phyloP scores from a whole-genome alignment of 2,888 invertebrate genomes.

The Anoncus sp. region DNA sequence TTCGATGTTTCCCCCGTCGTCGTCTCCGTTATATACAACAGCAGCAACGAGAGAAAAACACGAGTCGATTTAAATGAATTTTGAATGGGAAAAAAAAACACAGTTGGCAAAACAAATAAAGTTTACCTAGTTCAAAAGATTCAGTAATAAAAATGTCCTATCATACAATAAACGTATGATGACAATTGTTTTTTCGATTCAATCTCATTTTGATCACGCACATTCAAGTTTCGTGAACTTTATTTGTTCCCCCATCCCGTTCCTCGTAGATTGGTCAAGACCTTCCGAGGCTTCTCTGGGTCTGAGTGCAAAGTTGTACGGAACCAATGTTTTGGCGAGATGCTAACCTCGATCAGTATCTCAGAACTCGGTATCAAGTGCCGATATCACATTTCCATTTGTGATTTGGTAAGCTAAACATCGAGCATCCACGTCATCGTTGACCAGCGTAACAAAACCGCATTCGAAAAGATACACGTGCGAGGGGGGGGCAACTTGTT shows the following conservation, averaged over 20 bases:
- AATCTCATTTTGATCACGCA: neutral
- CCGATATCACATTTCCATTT: constrained; percentile 6
- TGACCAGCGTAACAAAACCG: too few species aligned
- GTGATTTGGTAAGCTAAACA: neutral
- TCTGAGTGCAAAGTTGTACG: constrained; percentile 43
- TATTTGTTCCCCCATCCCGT: constrained; percentile 19
- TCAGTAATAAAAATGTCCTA: neutral
- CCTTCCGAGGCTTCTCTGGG: neutral
- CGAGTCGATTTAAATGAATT: neutral
- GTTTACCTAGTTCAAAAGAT: neutral
- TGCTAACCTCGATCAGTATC: constrained; percentile 21
- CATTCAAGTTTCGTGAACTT: constrained; percentile 3
- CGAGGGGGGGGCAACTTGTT: too few species aligned
- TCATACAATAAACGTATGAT: neutral
- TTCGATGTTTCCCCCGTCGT: constrained; percentile 65
- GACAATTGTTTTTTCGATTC: too few species aligned
- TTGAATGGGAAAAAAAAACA: neutral
- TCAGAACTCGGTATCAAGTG: constrained; percentile 14
- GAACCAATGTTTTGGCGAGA: constrained; percentile 31
- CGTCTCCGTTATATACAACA: neutral
- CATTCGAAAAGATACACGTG: too few species aligned
- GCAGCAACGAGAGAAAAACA: neutral
- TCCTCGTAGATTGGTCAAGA: constrained; percentile 13
- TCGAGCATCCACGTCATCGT: too few species aligned
- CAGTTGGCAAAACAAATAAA: neutral